A percentile compares a stretch with the other conserved stretches of the same genome.
Evolutionary conservation across 1,140 invertebrate genomes (phyloP).

Genomic region (Laodelphax striatellus): DNA sequence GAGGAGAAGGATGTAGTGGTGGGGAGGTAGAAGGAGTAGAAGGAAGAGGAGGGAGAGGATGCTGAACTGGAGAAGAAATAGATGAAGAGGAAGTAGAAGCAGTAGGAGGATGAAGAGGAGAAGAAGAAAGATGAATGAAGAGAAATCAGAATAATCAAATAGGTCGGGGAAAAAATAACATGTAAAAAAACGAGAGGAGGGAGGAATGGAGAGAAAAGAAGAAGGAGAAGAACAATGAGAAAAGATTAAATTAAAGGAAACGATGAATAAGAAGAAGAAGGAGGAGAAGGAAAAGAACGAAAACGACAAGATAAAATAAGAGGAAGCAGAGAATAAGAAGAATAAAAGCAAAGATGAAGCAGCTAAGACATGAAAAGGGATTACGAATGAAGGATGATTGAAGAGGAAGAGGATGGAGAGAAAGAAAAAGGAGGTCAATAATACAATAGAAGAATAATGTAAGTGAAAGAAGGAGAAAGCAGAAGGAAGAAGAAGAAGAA

Average conservation of each 20-base stretch:
- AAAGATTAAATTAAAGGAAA: too few relatives aligned
- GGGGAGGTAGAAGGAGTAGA: not conserved
- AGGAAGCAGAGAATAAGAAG: too few relatives aligned
- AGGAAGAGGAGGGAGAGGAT: not conserved
- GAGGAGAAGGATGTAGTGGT: not conserved
- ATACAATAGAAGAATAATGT: too few relatives aligned
- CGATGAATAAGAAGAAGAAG: too few relatives aligned
- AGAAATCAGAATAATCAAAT: not conserved
- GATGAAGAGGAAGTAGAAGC: not conserved
- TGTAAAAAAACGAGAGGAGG: conserved; percentile 1
- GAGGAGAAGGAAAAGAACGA: too few relatives aligned
- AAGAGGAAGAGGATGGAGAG: not conserved
- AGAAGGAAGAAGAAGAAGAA: too few relatives aligned
- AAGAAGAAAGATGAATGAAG: not conserved
- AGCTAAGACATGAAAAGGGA: too few relatives aligned
- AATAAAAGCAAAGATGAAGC: too few relatives aligned
- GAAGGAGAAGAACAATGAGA: too few relatives aligned
- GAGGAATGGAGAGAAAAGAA: not conserved
- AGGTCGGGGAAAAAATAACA: not conserved
- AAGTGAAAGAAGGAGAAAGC: too few relatives aligned
- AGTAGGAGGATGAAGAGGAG: not conserved
- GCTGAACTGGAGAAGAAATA: not conserved
- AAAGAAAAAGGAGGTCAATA: too few relatives aligned
- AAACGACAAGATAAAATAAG: not conserved
- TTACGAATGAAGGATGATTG: too few relatives aligned